Conservation (phyloP, 2,888 invertebrate species). For the Habroteleia sp. region DNA sequence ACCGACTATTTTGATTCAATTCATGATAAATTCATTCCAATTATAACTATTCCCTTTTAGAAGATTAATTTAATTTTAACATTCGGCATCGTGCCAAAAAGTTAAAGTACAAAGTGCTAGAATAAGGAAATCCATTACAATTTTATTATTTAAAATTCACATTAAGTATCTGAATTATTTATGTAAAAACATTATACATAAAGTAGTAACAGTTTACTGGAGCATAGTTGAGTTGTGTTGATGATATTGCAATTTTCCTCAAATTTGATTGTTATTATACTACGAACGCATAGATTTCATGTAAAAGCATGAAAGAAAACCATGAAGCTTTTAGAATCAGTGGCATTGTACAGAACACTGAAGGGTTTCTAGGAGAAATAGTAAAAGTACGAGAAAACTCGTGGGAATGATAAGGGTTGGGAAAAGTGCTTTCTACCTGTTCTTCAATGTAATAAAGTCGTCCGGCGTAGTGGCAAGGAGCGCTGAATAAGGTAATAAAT, state of each 20-base stretch:
- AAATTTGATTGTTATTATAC: constrained; percentile 28
- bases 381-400: constrained; percentile 29
- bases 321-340: constrained; percentile 23
- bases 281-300: background rate
- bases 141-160: too few relatives aligned
- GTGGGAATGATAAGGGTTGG: constrained; percentile 40
- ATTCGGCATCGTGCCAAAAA: too few relatives aligned
- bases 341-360: constrained; percentile 7
- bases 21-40: too few relatives aligned
- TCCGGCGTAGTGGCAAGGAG: constrained; percentile 17
- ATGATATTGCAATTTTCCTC: background rate
- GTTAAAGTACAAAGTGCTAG: too few relatives aligned
- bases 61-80: too few relatives aligned
- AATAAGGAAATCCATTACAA: too few relatives aligned
- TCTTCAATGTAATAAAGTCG: constrained; percentile 51
- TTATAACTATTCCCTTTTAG: too few relatives aligned
- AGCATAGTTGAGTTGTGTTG: background rate
- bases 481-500: constrained; percentile 51
- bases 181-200: too few relatives aligned
- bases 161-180: too few relatives aligned
- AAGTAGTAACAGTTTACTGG: too few relatives aligned
- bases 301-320: constrained; percentile 22
- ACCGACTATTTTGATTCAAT: too few relatives aligned
- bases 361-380: constrained; percentile 15
- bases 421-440: constrained; percentile 44